Percentiles rank a stretch among this genome's conserved stretches.
phyloP scores from a whole-genome alignment of 2,113 vertebrate species.

The Pomatorhinus ruficollis region DNA sequence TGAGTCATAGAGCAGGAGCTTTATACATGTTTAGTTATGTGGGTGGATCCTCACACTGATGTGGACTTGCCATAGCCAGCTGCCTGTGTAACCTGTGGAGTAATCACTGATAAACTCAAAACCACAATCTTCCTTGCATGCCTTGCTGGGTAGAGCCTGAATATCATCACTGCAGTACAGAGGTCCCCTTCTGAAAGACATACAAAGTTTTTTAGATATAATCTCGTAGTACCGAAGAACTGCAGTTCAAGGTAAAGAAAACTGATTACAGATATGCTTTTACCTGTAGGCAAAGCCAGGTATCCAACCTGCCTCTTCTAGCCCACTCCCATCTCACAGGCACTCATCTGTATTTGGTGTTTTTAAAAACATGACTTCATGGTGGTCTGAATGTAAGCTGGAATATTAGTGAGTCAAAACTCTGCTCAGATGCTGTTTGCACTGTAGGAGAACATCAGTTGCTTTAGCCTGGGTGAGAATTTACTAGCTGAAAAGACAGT shows the following conservation, averaged over 20 bases:
- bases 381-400: not conserved
- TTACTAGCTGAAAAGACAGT: not conserved
- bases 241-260: not conserved
- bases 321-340: not conserved
- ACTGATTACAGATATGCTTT: not conserved
- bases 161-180: not conserved
- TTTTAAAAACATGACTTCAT: not conserved
- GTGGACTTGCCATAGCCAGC: not conserved
- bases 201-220: not conserved
- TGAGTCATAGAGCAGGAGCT: constrained; percentile 39
- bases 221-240: not conserved
- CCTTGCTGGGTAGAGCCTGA: not conserved
- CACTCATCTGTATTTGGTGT: not conserved
- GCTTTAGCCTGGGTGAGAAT: not conserved
- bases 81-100: not conserved
- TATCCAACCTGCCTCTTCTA: not conserved
- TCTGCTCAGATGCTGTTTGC: not conserved
- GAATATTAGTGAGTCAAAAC: not conserved
- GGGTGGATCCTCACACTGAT: constrained; percentile 34
- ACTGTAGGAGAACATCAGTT: not conserved
- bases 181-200: not conserved
- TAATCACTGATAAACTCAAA: not conserved
- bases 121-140: not conserved
- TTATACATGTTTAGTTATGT: constrained; percentile 5
- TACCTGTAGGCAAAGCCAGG: not conserved